Base-by-base conservation (phyloP, 2,888 invertebrate genomes). In the Subacronicta megacephala region DNA sequence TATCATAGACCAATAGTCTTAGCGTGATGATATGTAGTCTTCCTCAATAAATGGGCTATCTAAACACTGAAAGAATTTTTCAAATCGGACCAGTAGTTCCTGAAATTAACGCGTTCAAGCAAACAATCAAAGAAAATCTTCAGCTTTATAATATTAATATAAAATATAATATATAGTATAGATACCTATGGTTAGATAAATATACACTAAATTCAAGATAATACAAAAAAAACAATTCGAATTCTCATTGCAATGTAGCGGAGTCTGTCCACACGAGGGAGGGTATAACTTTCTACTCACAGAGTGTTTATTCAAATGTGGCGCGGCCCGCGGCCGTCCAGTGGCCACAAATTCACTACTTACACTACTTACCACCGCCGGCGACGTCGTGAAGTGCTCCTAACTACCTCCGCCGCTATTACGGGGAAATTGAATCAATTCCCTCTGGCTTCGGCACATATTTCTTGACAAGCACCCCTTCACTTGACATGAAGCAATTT, bases 361-460 rank as follows among this genome's bases (percentile, higher is more conserved):
- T 64, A 64, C 42, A 2, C 65, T 70, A 41, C 65, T 66, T 64
- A 64, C 71, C 46, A 45, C 65, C 23, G 7, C 16, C 15, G 35
- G 41, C 41, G 40, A 40, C 44, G 45, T 63, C 46, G 64, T 69
- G 65, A 65, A 65, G 65, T 52, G 46, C 43, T 17, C 58, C 66
- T 54, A 67, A 71, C 67, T 71, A 65, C 66, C 59, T 59, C 53
- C 52, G 18, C 50, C 53, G 43, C 67, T 43, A 67, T 71, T 67
- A 71, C 51, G 37, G 42, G 47, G 56, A 53, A 72, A 74, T 72
- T 74, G 71, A 72, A 71, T 72, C 75, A 65, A 55, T 74, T 70
- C 71, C 53, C 59, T 33, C 50, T 66, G 66, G 37, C 66, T 59
- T n/a, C 37, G 53, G 65, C 59, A 60, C 66, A 67, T 71, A 67